phyloP scores from a whole-genome alignment of 2,888 invertebrate species.

The Punctoribates punctum region DNA sequence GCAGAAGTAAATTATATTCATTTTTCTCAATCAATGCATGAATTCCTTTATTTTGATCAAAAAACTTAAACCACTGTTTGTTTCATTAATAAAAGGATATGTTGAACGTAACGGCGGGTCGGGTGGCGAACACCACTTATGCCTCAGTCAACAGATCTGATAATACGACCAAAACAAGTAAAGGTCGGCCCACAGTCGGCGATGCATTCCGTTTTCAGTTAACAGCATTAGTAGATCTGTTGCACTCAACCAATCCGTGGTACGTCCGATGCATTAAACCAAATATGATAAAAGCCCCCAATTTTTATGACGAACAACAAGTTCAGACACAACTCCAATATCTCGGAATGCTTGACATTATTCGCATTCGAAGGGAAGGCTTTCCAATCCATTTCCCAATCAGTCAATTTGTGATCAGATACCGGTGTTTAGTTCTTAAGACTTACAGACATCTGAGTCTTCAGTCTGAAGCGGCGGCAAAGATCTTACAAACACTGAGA shows the following conservation, averaged over 20 bases:
- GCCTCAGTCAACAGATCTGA: constrained; percentile 48
- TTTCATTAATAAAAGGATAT: constrained; percentile 56
- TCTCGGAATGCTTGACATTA: constrained; percentile 88
- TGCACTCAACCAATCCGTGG: constrained; percentile 86
- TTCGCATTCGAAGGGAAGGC: constrained; percentile 81
- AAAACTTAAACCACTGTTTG: constrained; percentile 15
- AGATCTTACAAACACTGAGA: constrained; percentile 63
- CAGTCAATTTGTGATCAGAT: constrained; percentile 69
- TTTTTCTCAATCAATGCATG: not conserved
- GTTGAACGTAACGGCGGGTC: constrained; percentile 54
- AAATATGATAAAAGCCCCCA: constrained; percentile 74
- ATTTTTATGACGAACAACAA: constrained; percentile 72
- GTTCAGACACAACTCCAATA: constrained; percentile 83
- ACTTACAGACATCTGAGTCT: not conserved
- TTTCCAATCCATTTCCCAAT: constrained; percentile 80
- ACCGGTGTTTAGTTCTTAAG: constrained; percentile 62
- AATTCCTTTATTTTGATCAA: not conserved
- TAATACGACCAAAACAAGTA: constrained; percentile 65
- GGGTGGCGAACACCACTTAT: constrained; percentile 52
- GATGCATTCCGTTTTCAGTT: constrained; percentile 83
- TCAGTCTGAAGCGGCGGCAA: constrained; percentile 28
- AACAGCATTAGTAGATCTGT: constrained; percentile 79
- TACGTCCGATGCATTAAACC: constrained; percentile 90
- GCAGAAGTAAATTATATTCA: constrained; percentile 26
- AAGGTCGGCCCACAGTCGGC: constrained; percentile 82